A percentile compares a stretch with the other conserved stretches of the same genome.
Conservation (phyloP, 2,113 vertebrate species). For the Ceratotherium simum region DNA sequence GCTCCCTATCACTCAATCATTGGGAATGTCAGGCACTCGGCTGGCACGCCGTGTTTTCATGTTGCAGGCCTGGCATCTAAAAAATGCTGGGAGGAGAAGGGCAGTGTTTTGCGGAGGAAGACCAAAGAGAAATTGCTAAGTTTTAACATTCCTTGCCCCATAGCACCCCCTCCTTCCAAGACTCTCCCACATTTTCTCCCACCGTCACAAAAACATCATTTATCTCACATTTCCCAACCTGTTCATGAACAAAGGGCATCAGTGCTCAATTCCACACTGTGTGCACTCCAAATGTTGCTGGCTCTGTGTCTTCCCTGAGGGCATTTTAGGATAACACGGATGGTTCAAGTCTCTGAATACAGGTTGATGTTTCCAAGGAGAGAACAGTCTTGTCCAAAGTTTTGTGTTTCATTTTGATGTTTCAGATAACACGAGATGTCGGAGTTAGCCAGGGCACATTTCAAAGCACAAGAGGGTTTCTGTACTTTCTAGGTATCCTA, state of each 20-base stretch:
- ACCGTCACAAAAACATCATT: slow-evolving; percentile 62
- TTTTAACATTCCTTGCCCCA: slow-evolving; percentile 57
- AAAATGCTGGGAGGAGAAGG: slow-evolving; percentile 75
- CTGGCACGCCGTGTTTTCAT: neutral
- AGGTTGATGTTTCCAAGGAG: neutral
- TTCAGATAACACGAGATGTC: neutral
- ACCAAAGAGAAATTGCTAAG: slow-evolving; percentile 71
- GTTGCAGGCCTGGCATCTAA: slow-evolving; percentile 75
- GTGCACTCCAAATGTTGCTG: neutral
- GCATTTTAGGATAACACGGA: neutral
- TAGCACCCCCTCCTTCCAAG: slow-evolving; percentile 68
- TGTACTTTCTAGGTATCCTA: neutral
- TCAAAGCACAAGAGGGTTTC: neutral
- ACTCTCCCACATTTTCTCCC: slow-evolving; percentile 71
- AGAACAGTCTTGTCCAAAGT: neutral
- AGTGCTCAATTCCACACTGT: neutral
- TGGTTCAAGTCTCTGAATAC: neutral
- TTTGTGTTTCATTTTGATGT: too few species aligned
- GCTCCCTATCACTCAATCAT: neutral
- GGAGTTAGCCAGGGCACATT: neutral
- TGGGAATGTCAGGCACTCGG: slow-evolving; percentile 49
- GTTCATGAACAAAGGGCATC: slow-evolving; percentile 1
- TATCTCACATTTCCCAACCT: neutral
- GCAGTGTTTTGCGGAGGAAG: slow-evolving; percentile 75
- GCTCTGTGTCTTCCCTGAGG: neutral